Percentiles rank a stretch among this genome's conserved stretches.
phyloP scores from a whole-genome alignment of 2,888 invertebrate genomes.

The Dynastes grantii region DNA sequence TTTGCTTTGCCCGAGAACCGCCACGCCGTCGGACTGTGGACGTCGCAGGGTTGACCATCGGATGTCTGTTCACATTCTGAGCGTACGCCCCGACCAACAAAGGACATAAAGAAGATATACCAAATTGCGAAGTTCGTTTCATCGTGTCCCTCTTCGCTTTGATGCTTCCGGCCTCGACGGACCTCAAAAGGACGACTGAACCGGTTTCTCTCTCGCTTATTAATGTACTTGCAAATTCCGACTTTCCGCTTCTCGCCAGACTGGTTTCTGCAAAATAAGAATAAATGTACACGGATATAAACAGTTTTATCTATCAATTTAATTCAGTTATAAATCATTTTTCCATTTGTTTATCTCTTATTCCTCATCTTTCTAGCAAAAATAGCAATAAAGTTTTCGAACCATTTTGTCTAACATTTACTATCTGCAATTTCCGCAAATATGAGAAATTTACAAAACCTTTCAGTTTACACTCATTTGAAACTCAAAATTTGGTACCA shows the following conservation, averaged over 20 bases:
- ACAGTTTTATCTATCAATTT: neutral
- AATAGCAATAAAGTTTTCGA: too few species aligned
- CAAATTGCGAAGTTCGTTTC: slow-evolving; percentile 63
- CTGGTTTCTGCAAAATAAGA: slow-evolving; percentile 5
- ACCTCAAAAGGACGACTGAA: slow-evolving; percentile 56
- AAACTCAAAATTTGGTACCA: too few species aligned
- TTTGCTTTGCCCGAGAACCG: slow-evolving; percentile 54
- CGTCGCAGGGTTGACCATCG: slow-evolving; percentile 43
- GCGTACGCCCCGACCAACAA: slow-evolving; percentile 56
- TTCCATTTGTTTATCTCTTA: neutral
- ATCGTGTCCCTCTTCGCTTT: slow-evolving; percentile 49
- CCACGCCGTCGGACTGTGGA: slow-evolving; percentile 56
- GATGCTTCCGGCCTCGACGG: slow-evolving; percentile 54
- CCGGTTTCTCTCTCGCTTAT: slow-evolving; percentile 16
- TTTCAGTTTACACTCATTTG: too few species aligned
- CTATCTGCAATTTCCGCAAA: too few species aligned
- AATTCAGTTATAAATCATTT: neutral
- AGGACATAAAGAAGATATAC: slow-evolving; percentile 63
- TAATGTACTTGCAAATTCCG: slow-evolving; percentile 15
- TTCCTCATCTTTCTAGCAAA: too few species aligned
- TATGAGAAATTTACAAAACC: too few species aligned
- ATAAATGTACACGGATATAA: neutral
- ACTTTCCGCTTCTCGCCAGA: neutral
- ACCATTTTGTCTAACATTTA: too few species aligned
- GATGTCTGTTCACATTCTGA: slow-evolving; percentile 60